Conservation (phyloP, 2,113 vertebrate species). For the Microtus pennsylvanicus region DNA sequence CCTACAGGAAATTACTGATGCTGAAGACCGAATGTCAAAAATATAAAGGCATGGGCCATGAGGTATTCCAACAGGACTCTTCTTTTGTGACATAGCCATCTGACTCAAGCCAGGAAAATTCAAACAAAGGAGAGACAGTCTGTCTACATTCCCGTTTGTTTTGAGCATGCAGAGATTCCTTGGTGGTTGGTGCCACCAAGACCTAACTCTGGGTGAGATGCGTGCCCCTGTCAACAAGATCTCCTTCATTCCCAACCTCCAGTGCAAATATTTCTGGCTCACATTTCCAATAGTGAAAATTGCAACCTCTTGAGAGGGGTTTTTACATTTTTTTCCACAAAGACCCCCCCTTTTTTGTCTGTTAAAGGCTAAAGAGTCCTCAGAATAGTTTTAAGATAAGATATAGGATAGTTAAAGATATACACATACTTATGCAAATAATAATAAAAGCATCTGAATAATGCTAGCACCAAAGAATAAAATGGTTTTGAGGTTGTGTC, state of each 20-base stretch:
- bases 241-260: neutral
- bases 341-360: neutral
- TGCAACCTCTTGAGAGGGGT: neutral
- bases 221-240: neutral
- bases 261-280: neutral
- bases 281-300: neutral
- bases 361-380: neutral
- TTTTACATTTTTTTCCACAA: neutral
- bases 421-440: neutral
- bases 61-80: neutral
- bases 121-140: neutral
- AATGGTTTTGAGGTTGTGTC: neutral
- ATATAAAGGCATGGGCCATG: neutral
- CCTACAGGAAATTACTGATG: neutral
- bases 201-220: neutral
- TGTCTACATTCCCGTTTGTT: neutral
- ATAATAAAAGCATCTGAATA: neutral
- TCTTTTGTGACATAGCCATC: neutral
- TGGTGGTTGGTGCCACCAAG: neutral
- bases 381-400: conserved; percentile 20
- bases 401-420: neutral
- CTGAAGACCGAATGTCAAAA: neutral
- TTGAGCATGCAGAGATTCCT: neutral
- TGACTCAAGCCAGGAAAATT: neutral
- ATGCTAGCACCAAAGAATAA: neutral